Conservation (phyloP, 2,888 invertebrate genomes). For the Fissipunctia ypsillon region DNA sequence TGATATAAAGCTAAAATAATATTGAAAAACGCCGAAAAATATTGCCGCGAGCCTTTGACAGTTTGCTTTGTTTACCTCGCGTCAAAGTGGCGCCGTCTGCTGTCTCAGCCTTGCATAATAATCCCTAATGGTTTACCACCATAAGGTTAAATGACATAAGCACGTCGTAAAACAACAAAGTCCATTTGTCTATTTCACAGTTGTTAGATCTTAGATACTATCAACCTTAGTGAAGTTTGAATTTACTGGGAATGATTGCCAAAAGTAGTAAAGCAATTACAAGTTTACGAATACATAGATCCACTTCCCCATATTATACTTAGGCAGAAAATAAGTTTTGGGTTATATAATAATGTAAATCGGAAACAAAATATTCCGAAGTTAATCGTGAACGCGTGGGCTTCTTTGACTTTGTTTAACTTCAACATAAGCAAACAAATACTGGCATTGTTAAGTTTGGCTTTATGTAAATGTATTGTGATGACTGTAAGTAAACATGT, state of each 20-base stretch:
- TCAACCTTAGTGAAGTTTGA: neutral
- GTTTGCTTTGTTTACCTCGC: no score
- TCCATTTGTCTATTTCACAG: neutral
- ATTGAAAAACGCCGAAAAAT: no score
- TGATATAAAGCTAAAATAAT: no score
- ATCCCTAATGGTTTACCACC: neutral
- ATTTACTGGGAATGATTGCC: neutral
- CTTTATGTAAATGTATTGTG: constrained; percentile 61
- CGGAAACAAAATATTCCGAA: constrained; percentile 36
- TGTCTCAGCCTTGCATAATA: no score
- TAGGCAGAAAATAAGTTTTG: constrained; percentile 4
- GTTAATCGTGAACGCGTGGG: constrained; percentile 37
- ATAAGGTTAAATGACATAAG: neutral
- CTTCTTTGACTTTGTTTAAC: constrained; percentile 59
- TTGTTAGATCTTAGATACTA: neutral
- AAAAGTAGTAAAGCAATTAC: neutral
- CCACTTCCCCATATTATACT: neutral
- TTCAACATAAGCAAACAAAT: constrained; percentile 57
- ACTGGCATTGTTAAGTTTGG: constrained; percentile 54
- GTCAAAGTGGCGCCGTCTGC: no score
- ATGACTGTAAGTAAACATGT: constrained; percentile 50
- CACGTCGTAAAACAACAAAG: no score
- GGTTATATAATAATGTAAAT: constrained; percentile 27
- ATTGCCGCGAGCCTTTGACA: no score
- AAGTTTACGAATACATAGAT: neutral